These are phyloP conservation scores for Leptopilina clavipes DNA, from an alignment of 1,140 invertebrate species.

Conservation along the genomic window DNA sequence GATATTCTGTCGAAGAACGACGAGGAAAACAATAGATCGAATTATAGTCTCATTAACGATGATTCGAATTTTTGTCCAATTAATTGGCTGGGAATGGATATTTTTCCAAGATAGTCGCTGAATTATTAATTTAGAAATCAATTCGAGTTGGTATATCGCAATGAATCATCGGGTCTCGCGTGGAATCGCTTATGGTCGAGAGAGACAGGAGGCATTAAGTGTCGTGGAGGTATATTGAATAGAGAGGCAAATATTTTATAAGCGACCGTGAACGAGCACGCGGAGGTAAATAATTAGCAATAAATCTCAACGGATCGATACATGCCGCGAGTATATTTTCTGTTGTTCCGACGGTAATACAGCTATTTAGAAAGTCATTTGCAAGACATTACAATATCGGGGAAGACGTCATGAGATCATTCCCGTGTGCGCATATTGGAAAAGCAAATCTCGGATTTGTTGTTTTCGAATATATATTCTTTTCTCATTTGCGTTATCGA, in stretches of 20 bases:
- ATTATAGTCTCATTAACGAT: slow-evolving; percentile 4
- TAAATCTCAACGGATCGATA: slow-evolving; percentile 28
- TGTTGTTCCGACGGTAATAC: slow-evolving; percentile 32
- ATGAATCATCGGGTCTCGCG: slow-evolving; percentile 22
- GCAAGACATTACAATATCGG: slow-evolving; percentile 28
- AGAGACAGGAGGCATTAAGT: slow-evolving; percentile 7
- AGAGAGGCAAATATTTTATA: slow-evolving; percentile 30
- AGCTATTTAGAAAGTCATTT: slow-evolving; percentile 34
- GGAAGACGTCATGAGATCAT: slow-evolving; percentile 32
- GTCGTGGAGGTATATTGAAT: background rate
- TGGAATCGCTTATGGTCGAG: slow-evolving; percentile 29
- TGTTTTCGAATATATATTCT: background rate
- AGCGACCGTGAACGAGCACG: slow-evolving; percentile 30
- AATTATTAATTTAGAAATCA: slow-evolving; percentile 34
- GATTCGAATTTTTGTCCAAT: slow-evolving; percentile 14
- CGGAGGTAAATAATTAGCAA: slow-evolving; percentile 34
- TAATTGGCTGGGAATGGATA: background rate
- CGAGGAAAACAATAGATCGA: slow-evolving; percentile 1
- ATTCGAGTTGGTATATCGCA: slow-evolving; percentile 12
- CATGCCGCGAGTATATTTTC: slow-evolving; percentile 27
- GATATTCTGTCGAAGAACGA: background rate
- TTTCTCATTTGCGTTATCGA: background rate
- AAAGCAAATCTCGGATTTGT: slow-evolving; percentile 5
- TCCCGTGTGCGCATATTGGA: background rate
- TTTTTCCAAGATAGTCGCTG: slow-evolving; percentile 21